Base-by-base conservation (phyloP, 2,888 invertebrate species). In the Sipha maydis region DNA sequence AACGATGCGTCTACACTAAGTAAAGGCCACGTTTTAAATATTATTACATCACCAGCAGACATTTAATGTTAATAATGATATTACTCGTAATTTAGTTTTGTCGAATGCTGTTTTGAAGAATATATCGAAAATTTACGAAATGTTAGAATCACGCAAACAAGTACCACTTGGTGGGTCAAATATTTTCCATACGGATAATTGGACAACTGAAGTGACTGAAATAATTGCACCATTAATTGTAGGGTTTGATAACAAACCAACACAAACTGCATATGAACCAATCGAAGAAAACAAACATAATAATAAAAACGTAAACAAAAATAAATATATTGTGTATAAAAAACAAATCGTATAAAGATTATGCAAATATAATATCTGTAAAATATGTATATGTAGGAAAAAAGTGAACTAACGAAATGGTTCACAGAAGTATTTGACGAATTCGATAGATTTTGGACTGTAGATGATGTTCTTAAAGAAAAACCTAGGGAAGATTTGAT, bases 131-230 rank as follows among this genome's bases (percentile, higher is more conserved):
- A 38, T 31, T 2, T 54, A 25, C 19, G 79, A 80, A 28, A 25
- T 3, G 54, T 73, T 79, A 17, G 86, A 79, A 21, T 56, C 56
- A 14, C 79, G 73, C 9, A 61, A 79, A 25, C 56, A 73, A 56
- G 14, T 80, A 80, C 86, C 80, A 5, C 56, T 86, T 8, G 86
- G 86, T 56, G 86, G 86, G 34, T 73, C 86, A 3, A 78, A 71
- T 28, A 71, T 79, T 86, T 41, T 86, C 56, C 73, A 28, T 31
- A 61, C 73, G 4, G 79, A 79, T 38, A 78, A 41, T 8, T 86
- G 71, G 79, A 80, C 79, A 79, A 86, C 71, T 8, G 61, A 86
- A 73, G 56, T 61, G 73, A 73, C 71, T 73, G 67, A 79, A 79
- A 80, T 86, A 56, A 54, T 86, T 25, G 61, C 79, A 1, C 19